Evolutionary conservation across 2,113 vertebrate species (phyloP).

Genomic region (Pteropus alecto): DNA sequence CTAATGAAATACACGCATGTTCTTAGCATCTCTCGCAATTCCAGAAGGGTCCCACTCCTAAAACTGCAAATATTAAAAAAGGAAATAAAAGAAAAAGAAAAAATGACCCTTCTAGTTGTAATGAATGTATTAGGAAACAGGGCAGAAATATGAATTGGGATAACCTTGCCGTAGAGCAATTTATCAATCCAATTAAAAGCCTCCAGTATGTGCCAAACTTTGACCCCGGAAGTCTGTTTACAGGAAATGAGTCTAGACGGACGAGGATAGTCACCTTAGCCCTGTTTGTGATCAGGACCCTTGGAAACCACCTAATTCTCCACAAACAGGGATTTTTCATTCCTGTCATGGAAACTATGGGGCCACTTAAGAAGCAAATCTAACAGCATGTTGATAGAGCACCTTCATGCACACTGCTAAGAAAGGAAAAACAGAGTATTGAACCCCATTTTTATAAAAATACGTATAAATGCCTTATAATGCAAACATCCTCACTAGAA

Average conservation of each 20-base stretch:
- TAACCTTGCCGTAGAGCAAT: background rate
- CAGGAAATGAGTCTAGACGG: background rate
- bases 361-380: background rate
- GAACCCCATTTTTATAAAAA: background rate
- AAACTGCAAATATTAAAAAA: background rate
- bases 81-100: background rate
- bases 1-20: background rate
- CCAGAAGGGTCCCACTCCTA: background rate
- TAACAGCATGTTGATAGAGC: background rate
- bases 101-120: background rate
- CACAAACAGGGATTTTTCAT: background rate
- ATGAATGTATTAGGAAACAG: background rate
- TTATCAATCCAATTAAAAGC: background rate
- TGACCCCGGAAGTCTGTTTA: background rate
- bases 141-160: background rate
- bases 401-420: background rate
- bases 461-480: background rate
- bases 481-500: background rate
- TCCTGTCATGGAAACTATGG: background rate
- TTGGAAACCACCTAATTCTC: constrained; percentile 30
- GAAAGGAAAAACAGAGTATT: background rate
- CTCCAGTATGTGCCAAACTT: background rate
- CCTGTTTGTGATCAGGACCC: background rate
- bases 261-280: background rate
- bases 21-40: background rate